Base-by-base conservation (phyloP, 2,797 vertebrate genomes). In the Ambastaia sidthimunki region DNA sequence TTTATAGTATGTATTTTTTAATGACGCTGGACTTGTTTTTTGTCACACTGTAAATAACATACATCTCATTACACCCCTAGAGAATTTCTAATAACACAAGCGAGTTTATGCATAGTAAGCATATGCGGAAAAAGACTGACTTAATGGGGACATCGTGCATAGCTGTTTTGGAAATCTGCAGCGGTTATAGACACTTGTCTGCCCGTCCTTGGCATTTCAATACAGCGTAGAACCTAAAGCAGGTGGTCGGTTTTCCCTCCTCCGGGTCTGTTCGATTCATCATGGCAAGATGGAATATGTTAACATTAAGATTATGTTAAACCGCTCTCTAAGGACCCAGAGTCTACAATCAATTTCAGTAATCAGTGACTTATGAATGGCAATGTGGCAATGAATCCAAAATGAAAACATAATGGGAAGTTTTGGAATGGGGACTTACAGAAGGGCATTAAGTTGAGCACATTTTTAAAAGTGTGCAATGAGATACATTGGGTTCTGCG, bases 251-350 rank as follows among this genome's bases (percentile, higher is more conserved):
- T 62, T 71, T 69, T 55, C 25, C 50, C 21, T 88, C 87, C 82
- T 81, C 62, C 83, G 87, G 84, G 89, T 80, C 82, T 21, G 23
- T 63, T 80, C 82, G 66, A 87, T 90, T 92, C 82, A 89, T 89
- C 82, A 80, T 69, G 71, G 83, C 78, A 85, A 79, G 90, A 87
- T 78, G 69, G 85, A 90, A 90, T 85, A 84, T 82, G 83, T 88
- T 89, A 91, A 88, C 85, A 87, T 75, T 79, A 87, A 86, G 83
- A 90, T 86, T 88, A 87, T 85, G 84, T 83, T 85, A 86, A 90
- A 86, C 84, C 84, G 76, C 80, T 80, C 82, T 84, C 77, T n/a
- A 80, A 62, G 80, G 59, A 80, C 81, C 84, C 63, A 78, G 79
- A 75, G 66, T 78, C 84, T 76, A 80, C 65, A 76, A 63, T 77